A percentile compares a stretch with the other conserved stretches of the same genome.
phyloP scores from a whole-genome alignment of 2,888 invertebrate species.

The Tipula unca region DNA sequence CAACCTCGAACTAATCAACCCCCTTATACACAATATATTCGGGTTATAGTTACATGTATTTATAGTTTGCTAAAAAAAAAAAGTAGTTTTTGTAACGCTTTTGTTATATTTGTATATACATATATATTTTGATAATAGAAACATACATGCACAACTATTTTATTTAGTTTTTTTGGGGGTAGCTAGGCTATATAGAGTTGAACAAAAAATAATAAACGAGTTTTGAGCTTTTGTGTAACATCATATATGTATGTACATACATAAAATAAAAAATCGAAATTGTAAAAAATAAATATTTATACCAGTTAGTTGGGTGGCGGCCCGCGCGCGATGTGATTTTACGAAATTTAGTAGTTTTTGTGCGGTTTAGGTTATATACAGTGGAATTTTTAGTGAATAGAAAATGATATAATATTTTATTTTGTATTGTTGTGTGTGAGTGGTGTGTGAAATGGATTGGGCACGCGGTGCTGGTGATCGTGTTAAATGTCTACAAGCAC shows the following conservation, averaged over 20 bases:
- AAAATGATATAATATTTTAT: conserved; percentile 9
- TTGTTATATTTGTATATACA: no score
- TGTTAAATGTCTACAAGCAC: conserved; percentile 40
- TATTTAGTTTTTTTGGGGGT: neutral
- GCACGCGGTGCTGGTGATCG: conserved; percentile 30
- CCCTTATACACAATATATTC: neutral
- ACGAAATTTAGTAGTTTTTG: neutral
- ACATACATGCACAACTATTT: neutral
- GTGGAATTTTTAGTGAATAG: conserved; percentile 9
- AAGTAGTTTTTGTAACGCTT: neutral
- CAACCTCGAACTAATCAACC: neutral
- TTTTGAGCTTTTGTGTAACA: neutral
- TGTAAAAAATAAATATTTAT: neutral
- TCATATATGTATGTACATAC: neutral
- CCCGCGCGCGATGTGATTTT: neutral
- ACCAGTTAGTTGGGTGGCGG: neutral
- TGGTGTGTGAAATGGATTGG: neutral
- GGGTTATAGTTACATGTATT: neutral
- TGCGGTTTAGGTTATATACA: neutral
- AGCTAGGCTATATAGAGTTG: neutral
- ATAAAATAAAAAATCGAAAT: neutral
- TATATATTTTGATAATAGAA: neutral
- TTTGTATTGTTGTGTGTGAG: neutral
- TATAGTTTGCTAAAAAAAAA: neutral
- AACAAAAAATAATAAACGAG: neutral